phyloP scores from a whole-genome alignment of 2,888 invertebrate species.

The Petrolisthes manimaculis region DNA sequence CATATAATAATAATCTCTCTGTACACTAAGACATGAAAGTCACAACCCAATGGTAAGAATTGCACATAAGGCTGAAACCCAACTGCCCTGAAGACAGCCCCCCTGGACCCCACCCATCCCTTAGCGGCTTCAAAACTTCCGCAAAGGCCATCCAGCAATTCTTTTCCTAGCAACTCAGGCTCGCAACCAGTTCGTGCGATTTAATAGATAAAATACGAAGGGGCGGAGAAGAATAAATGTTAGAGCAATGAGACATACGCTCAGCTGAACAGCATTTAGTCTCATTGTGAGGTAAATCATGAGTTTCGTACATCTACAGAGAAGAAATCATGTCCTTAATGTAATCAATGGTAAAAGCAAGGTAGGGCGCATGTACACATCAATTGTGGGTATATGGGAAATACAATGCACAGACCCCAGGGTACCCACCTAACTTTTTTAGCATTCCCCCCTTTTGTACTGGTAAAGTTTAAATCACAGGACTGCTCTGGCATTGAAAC shows the following conservation, averaged over 20 bases:
- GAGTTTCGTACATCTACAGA: slow-evolving; percentile 57
- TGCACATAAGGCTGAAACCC: slow-evolving; percentile 62
- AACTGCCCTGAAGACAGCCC: slow-evolving; percentile 47
- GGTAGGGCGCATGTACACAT: slow-evolving; percentile 61
- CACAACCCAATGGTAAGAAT: slow-evolving; percentile 64
- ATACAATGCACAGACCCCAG: slow-evolving; percentile 51
- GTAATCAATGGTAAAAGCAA: slow-evolving; percentile 63
- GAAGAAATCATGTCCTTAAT: slow-evolving; percentile 60
- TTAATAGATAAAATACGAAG: slow-evolving; percentile 40
- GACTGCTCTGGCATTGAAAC: slow-evolving; percentile 62
- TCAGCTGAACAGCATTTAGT: slow-evolving; percentile 46
- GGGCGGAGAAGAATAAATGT: slow-evolving; percentile 48
- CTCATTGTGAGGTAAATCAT: slow-evolving; percentile 62
- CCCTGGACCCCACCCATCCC: slow-evolving; percentile 39
- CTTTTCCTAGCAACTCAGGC: slow-evolving; percentile 31
- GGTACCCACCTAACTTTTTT: slow-evolving; percentile 54
- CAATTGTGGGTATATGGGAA: slow-evolving; percentile 56
- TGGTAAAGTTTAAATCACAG: slow-evolving; percentile 62
- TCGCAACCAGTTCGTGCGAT: slow-evolving; percentile 43
- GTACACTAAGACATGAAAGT: slow-evolving; percentile 63
- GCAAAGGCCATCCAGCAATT: slow-evolving; percentile 21
- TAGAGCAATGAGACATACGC: slow-evolving; percentile 48
- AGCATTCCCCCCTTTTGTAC: slow-evolving; percentile 62
- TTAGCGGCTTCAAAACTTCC: not conserved
- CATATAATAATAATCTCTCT: slow-evolving; percentile 62